A percentile compares a stretch with the other conserved stretches of the same genome.
Evolutionary conservation across 2,797 vertebrate genomes (phyloP).

Genomic region (Limosa lapponica): DNA sequence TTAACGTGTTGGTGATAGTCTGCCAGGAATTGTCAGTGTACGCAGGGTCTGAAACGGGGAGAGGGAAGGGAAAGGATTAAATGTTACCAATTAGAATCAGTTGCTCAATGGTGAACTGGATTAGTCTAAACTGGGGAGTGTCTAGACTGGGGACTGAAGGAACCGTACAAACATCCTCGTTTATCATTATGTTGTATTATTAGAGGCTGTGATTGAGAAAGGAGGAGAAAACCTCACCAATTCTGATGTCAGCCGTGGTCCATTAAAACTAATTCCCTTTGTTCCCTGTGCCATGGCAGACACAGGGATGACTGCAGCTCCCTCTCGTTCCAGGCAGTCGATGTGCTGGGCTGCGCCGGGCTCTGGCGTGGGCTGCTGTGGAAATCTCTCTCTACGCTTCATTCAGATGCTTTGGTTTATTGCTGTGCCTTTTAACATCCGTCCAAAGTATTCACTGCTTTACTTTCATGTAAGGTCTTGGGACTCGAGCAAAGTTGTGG

Average conservation of each 20-base stretch:
- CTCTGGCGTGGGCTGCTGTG: background rate
- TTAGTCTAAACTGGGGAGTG: conserved; percentile 42
- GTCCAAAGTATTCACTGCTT: background rate
- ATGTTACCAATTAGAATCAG: conserved; percentile 28
- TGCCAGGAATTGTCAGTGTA: conserved; percentile 23
- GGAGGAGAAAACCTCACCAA: conserved; percentile 14
- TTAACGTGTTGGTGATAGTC: background rate
- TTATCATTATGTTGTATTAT: conserved; percentile 21
- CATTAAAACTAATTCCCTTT: conserved; percentile 36
- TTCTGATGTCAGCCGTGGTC: conserved; percentile 12
- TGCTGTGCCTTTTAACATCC: background rate
- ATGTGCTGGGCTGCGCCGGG: background rate
- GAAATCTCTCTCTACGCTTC: background rate
- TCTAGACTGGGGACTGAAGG: conserved; percentile 55
- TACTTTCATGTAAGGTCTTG: background rate
- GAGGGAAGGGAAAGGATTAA: background rate
- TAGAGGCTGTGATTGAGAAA: conserved; percentile 2
- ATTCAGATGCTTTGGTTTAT: background rate
- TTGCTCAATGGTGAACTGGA: conserved; percentile 33
- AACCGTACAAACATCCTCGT: background rate
- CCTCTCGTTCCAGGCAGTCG: background rate
- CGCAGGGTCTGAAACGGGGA: background rate
- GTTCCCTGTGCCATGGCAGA: background rate
- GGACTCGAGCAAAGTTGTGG: background rate
- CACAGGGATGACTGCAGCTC: background rate